These are phyloP conservation scores for Poecilia gillii DNA, from an alignment of 2,797 vertebrate genomes.

Conservation along the genomic window DNA sequence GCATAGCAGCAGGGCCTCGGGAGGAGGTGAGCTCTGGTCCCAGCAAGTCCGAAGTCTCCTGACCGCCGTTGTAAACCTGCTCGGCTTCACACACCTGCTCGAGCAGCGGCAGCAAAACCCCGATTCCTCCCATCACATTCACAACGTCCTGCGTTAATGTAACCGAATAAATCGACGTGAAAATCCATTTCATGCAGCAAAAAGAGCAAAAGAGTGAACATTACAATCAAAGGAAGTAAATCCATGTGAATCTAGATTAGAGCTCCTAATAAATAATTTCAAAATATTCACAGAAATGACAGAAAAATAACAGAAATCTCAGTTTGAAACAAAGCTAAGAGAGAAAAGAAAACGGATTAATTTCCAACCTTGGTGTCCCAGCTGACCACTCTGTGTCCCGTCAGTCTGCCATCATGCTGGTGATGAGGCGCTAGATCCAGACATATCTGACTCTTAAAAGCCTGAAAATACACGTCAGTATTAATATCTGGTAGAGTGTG, in stretches of 20 bases:
- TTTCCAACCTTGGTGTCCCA: constrained; percentile 92
- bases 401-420: constrained; percentile 90
- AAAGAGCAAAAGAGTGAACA: background rate
- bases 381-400: constrained; percentile 92
- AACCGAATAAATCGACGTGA: background rate
- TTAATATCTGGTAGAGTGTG: background rate
- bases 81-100: constrained; percentile 88
- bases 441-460: constrained; percentile 95
- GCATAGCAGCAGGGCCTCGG: constrained; percentile 84
- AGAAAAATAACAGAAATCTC: background rate
- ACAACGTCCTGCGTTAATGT: constrained; percentile 86
- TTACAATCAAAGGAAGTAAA: background rate
- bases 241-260: background rate
- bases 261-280: background rate
- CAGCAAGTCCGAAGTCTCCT: constrained; percentile 88
- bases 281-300: background rate
- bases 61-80: constrained; percentile 76
- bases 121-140: constrained; percentile 92
- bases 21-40: constrained; percentile 91
- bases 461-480: constrained; percentile 74
- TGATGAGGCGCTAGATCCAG: constrained; percentile 92
- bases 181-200: background rate
- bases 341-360: background rate
- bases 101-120: constrained; percentile 88
- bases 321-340: background rate